A percentile compares a stretch with the other conserved stretches of the same genome.
phyloP scores from a whole-genome alignment of 2,888 invertebrate genomes.

The Schizaphis graminum region DNA sequence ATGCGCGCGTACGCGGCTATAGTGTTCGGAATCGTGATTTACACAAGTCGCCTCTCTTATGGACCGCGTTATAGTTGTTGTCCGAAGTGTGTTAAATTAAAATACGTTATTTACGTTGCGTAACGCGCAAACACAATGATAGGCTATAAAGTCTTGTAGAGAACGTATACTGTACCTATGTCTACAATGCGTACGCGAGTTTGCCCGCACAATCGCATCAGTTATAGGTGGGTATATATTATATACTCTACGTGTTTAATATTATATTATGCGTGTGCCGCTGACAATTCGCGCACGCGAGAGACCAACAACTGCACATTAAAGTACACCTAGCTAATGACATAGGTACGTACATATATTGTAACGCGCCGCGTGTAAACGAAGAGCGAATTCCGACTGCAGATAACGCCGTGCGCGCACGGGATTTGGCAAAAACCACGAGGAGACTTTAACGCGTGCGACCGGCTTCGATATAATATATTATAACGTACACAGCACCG shows the following conservation, averaged over 20 bases:
- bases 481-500: too few species aligned
- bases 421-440: neutral
- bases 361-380: neutral
- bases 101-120: conserved; percentile 40
- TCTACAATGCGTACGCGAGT: neutral
- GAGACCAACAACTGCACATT: neutral
- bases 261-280: neutral
- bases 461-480: neutral
- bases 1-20: neutral
- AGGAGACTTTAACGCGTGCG: neutral
- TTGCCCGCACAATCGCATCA: neutral
- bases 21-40: conserved; percentile 59
- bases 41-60: conserved; percentile 51
- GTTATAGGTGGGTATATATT: too few species aligned
- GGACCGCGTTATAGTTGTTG: conserved; percentile 28
- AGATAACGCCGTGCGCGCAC: neutral
- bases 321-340: neutral
- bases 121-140: conserved; percentile 22
- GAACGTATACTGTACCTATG: conserved; percentile 7
- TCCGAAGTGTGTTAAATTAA: conserved; percentile 53
- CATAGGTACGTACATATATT: neutral
- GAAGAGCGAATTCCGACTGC: neutral
- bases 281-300: neutral
- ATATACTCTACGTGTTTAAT: neutral
- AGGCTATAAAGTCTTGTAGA: conserved; percentile 12